Percentiles rank a stretch among this genome's conserved stretches.
phyloP scores from a whole-genome alignment of 2,113 vertebrate species.

The Montifringilla adamsi region DNA sequence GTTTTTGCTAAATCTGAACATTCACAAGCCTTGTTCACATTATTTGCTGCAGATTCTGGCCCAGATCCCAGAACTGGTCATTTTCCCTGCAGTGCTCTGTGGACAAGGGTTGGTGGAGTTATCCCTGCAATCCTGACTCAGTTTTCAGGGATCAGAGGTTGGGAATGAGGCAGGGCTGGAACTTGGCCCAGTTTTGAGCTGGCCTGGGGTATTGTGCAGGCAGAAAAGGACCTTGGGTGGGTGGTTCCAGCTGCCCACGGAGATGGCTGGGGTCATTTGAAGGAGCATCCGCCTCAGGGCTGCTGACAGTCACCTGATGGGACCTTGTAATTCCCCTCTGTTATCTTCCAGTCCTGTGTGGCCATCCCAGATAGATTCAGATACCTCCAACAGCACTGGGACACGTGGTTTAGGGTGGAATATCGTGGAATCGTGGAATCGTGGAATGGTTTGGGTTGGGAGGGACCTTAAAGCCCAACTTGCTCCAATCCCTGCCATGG shows the following conservation, averaged over 20 bases:
- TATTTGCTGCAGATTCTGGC: neutral
- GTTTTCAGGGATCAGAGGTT: neutral
- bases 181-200: neutral
- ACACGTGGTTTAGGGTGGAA: neutral
- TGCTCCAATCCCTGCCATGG: fast-evolving
- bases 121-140: neutral
- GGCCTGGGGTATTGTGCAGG: neutral
- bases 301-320: neutral
- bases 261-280: neutral
- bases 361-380: neutral
- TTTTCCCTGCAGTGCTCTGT: neutral
- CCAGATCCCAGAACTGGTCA: neutral
- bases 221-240: neutral
- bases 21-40: neutral
- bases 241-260: neutral
- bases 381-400: neutral
- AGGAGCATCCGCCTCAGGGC: neutral
- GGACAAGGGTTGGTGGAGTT: neutral
- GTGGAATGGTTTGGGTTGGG: neutral
- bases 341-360: neutral
- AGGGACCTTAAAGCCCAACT: neutral
- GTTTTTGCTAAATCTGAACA: neutral
- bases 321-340: neutral
- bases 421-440: neutral
- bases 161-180: neutral